A percentile compares a stretch with the other conserved stretches of the same genome.
These are phyloP conservation scores for Pammene aurita DNA, from an alignment of 2,888 invertebrate genomes.

Conservation along the genomic window DNA sequence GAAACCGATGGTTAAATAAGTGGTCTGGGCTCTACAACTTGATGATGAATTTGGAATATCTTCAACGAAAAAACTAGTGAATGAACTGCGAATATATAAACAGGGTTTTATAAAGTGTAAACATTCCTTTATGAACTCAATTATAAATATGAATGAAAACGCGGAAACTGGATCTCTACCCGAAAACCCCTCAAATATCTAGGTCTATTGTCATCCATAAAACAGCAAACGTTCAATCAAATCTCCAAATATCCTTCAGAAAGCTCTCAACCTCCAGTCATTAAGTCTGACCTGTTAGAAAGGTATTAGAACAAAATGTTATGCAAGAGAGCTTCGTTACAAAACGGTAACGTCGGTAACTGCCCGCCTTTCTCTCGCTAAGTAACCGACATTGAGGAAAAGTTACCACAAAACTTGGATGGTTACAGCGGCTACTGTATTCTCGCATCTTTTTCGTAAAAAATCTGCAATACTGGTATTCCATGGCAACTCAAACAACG, in stretches of 20 bases:
- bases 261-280: slow-evolving; percentile 8
- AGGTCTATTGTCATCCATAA: neutral
- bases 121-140: too few species aligned
- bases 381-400: slow-evolving; percentile 21
- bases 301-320: slow-evolving; percentile 54
- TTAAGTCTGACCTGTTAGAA: slow-evolving; percentile 10
- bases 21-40: too few species aligned
- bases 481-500: neutral
- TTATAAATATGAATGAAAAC: too few species aligned
- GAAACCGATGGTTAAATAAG: too few species aligned
- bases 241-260: neutral
- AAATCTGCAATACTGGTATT: too few species aligned
- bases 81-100: too few species aligned
- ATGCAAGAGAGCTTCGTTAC: slow-evolving; percentile 57
- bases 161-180: too few species aligned
- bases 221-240: slow-evolving; percentile 5
- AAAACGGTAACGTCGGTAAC: slow-evolving; percentile 49
- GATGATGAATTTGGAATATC: too few species aligned
- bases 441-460: neutral
- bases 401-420: slow-evolving; percentile 11
- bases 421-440: too few species aligned
- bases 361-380: slow-evolving; percentile 60
- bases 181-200: too few species aligned
- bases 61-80: too few species aligned
- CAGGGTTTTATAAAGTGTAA: too few species aligned